A percentile compares a stretch with the other conserved stretches of the same genome.
Conservation (phyloP, 2,113 vertebrate species). For the Upupa epops region DNA sequence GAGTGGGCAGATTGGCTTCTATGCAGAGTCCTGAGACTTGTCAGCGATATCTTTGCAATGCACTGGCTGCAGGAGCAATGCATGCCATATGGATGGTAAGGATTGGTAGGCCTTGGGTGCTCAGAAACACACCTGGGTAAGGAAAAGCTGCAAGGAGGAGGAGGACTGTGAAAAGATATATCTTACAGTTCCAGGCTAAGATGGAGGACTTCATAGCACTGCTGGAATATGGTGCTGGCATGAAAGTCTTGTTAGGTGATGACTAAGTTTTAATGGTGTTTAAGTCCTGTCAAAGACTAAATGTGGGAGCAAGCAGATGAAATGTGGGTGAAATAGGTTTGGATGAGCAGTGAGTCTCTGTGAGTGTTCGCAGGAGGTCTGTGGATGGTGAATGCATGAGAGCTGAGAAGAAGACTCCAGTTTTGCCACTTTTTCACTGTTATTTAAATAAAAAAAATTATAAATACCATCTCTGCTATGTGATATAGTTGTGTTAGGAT, state of each 20-base stretch:
- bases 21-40: accelerated
- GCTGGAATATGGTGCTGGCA: neutral
- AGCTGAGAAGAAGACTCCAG: neutral
- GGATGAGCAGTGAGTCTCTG: neutral
- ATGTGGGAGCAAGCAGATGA: neutral
- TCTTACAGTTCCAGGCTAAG: neutral
- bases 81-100: neutral
- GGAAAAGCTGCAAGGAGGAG: neutral
- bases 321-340: neutral
- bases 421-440: neutral
- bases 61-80: neutral
- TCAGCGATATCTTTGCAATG: neutral
- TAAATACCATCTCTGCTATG: accelerated
- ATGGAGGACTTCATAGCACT: neutral
- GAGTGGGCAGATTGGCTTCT: accelerated
- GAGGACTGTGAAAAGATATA: neutral
- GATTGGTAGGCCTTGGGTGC: neutral
- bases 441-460: neutral
- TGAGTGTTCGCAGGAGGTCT: neutral
- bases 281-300: neutral
- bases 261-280: neutral
- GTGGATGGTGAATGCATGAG: neutral
- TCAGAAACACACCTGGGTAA: neutral
- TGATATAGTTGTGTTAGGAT: neutral
- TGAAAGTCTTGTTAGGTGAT: neutral